These are phyloP conservation scores for Colletes collaris DNA, from an alignment of 2,888 invertebrate species.

Conservation along the genomic window DNA sequence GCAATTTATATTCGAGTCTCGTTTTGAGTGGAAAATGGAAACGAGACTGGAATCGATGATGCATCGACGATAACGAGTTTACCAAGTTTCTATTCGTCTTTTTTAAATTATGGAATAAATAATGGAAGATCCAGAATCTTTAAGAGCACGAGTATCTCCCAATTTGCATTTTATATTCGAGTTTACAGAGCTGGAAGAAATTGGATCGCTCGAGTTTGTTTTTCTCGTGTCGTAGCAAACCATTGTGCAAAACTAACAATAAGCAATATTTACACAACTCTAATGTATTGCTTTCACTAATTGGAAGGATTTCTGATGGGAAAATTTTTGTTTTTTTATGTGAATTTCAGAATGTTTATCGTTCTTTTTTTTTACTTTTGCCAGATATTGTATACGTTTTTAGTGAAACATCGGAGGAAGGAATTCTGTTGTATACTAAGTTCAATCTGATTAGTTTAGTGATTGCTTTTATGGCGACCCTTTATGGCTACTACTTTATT, in stretches of 20 bases:
- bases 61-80: too few relatives aligned
- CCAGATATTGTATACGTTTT: not conserved
- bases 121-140: not conserved
- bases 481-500: constrained; percentile 19
- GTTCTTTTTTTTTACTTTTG: not conserved
- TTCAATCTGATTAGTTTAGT: constrained; percentile 22
- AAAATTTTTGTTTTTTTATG: not conserved
- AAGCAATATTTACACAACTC: too few relatives aligned
- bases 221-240: too few relatives aligned
- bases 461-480: constrained; percentile 6
- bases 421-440: not conserved
- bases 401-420: not conserved
- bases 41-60: not conserved
- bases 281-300: too few relatives aligned
- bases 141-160: not conserved
- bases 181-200: too few relatives aligned
- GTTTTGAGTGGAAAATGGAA: not conserved
- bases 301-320: not conserved
- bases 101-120: too few relatives aligned
- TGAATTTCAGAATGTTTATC: not conserved
- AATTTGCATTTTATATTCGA: constrained; percentile 4
- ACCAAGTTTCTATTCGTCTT: not conserved
- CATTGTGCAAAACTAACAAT: too few relatives aligned
- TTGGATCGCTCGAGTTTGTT: too few relatives aligned
- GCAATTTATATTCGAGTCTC: not conserved